A percentile compares a stretch with the other conserved stretches of the same genome.
Evolutionary conservation across 2,888 invertebrate species (phyloP).

Genomic region (Spatulosminthurus flaviceps): DNA sequence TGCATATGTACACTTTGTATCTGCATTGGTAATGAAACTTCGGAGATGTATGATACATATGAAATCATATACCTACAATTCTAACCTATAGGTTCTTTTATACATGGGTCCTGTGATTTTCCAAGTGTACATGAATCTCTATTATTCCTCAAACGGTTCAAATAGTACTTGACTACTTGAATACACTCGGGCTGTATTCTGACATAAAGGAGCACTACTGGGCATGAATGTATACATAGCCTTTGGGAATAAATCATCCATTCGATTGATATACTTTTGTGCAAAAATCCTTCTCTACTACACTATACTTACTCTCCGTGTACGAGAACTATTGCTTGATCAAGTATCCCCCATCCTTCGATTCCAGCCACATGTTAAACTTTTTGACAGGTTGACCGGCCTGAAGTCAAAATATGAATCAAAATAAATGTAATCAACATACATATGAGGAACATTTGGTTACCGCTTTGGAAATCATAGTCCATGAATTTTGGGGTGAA

Average conservation of each 20-base stretch:
- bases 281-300: not conserved
- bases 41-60: not conserved
- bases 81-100: not conserved
- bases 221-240: no score
- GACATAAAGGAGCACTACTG: no score
- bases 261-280: not conserved
- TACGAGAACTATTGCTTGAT: not conserved
- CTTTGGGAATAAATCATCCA: not conserved
- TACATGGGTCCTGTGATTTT: not conserved
- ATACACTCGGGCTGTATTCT: not conserved
- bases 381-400: not conserved
- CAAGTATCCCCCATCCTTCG: no score
- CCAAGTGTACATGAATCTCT: constrained; percentile 9
- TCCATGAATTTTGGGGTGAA: no score
- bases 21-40: not conserved
- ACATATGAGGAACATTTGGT: no score
- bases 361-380: no score
- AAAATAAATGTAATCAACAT: no score
- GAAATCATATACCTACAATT: not conserved
- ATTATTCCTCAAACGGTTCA: not conserved
- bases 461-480: no score
- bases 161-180: constrained; percentile 18
- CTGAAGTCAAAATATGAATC: not conserved
- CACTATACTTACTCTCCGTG: not conserved
- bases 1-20: not conserved